These are phyloP conservation scores for Flexamia atlantica DNA, from an alignment of 2,888 invertebrate species.

Conservation along the genomic window DNA sequence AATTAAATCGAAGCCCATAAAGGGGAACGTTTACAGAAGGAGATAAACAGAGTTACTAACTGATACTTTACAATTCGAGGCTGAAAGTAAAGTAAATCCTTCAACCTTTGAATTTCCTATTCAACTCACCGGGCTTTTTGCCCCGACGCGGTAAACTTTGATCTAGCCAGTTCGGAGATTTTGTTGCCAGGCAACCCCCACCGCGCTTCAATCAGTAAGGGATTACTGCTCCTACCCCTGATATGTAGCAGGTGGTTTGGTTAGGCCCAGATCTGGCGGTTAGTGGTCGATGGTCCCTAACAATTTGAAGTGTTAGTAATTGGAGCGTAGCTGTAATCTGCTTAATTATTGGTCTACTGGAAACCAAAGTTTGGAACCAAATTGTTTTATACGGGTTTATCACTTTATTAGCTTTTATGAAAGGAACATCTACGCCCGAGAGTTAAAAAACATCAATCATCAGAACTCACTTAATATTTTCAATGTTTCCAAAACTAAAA, in stretches of 20 bases:
- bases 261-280: constrained; percentile 57
- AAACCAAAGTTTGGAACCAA: too few relatives aligned
- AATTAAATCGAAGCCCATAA: neutral
- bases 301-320: too few relatives aligned
- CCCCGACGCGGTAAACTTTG: constrained; percentile 46
- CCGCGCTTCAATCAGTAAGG: constrained; percentile 30
- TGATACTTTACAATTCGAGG: neutral
- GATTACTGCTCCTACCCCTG: constrained; percentile 16
- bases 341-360: too few relatives aligned
- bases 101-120: neutral
- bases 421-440: too few relatives aligned
- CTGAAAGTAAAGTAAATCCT: neutral
- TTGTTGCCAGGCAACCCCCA: constrained; percentile 51
- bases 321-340: too few relatives aligned
- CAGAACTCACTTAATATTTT: too few relatives aligned
- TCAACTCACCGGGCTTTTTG: constrained; percentile 32
- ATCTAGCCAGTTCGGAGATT: constrained; percentile 52
- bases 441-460: too few relatives aligned
- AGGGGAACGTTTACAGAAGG: neutral
- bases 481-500: too few relatives aligned
- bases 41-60: neutral
- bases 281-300: neutral
- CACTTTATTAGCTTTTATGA: too few relatives aligned
- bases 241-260: constrained; percentile 60
- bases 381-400: too few relatives aligned